phyloP scores from a whole-genome alignment of 1,140 invertebrate species.

The Ephestia elutella region DNA sequence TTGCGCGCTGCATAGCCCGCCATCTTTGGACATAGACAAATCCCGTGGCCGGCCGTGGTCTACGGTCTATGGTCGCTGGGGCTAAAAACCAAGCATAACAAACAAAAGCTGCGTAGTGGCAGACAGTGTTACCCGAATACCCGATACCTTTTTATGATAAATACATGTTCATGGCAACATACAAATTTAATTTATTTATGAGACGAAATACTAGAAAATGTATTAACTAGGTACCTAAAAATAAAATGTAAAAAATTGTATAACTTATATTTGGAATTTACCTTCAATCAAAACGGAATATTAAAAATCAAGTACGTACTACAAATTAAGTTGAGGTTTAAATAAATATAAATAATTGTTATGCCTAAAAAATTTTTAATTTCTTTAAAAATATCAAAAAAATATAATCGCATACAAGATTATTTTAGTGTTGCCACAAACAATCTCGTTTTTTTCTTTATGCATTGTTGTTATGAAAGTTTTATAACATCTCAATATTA shows the following conservation, averaged over 20 bases:
- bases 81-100: conserved; percentile 54
- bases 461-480: background rate
- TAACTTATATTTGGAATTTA: too few species aligned
- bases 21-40: conserved; percentile 21
- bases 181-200: too few species aligned
- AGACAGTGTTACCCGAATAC: conserved; percentile 9
- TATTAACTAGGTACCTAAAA: too few species aligned
- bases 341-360: too few species aligned
- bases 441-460: background rate
- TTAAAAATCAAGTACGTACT: too few species aligned
- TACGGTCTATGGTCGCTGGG: conserved; percentile 16
- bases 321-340: too few species aligned
- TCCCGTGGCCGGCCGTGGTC: conserved; percentile 13
- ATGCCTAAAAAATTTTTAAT: too few species aligned
- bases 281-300: too few species aligned
- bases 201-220: too few species aligned
- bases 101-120: conserved; percentile 55
- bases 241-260: too few species aligned
- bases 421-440: background rate
- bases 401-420: too few species aligned
- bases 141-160: background rate
- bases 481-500: background rate
- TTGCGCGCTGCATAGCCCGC: conserved; percentile 24
- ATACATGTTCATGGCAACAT: conserved; percentile 11
- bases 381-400: too few species aligned